Percentiles rank a stretch among this genome's conserved stretches.
These are phyloP conservation scores for Penaeus japonicus DNA, from an alignment of 1,140 invertebrate genomes.

Conservation along the genomic window DNA sequence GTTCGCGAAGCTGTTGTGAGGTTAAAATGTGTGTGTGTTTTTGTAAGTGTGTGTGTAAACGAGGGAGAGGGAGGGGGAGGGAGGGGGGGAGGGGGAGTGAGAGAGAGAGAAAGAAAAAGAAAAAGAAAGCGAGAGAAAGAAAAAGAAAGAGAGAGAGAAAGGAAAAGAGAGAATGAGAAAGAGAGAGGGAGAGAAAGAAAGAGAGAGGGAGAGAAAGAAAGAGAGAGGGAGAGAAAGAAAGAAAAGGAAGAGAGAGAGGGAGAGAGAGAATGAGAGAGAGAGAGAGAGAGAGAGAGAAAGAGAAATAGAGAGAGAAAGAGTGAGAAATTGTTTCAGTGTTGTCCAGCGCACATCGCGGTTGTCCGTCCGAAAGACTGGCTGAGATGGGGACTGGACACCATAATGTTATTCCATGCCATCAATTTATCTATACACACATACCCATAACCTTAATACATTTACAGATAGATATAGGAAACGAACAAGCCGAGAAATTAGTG, in stretches of 20 bases:
- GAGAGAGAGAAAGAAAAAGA: not conserved
- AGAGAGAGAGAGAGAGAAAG: not conserved
- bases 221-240: not conserved
- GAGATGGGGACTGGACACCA: too few species aligned
- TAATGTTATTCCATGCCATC: too few species aligned
- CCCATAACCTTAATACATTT: too few species aligned
- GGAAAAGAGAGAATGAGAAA: not conserved
- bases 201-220: not conserved
- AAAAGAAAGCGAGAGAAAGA: not conserved
- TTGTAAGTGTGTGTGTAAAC: not conserved
- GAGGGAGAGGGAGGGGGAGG: not conserved
- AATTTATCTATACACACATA: too few species aligned
- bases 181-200: not conserved
- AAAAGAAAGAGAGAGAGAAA: not conserved
- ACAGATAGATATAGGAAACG: too few species aligned
- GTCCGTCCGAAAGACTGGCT: too few species aligned
- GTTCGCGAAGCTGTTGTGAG: too few species aligned
- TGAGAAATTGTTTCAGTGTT: too few species aligned
- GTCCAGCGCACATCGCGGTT: too few species aligned
- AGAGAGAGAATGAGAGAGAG: not conserved
- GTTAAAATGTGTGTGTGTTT: not conserved
- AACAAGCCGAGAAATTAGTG: too few species aligned
- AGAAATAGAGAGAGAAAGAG: too few species aligned
- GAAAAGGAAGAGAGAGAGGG: not conserved
- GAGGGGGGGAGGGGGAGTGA: not conserved